Base-by-base conservation (phyloP, 2,113 vertebrate genomes). In the Semicossyphus pulcher region DNA sequence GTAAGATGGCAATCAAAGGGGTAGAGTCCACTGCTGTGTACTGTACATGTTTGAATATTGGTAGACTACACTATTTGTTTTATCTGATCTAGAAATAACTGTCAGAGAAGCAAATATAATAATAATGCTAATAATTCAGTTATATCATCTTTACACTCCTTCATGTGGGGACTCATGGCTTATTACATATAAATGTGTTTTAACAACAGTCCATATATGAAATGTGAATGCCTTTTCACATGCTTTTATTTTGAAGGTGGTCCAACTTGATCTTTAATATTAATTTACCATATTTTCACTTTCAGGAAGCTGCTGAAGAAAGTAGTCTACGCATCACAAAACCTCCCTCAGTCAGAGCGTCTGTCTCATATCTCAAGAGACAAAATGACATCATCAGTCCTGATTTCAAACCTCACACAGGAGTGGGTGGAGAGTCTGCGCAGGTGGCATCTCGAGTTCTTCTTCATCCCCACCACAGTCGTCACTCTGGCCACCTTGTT, bases 391-490 rank as follows among this genome's bases (percentile, higher is more conserved):
- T 20, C 77, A 36, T 20, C 57, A 2, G 1, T 29, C 6, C 3
- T 15, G 0, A 78, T 88, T 12, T 21, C 34, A 1, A 89, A 89
- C 56, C 18, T 87, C 51, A 89, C 92, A 0, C 25, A 78, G 32
- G 28, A 79, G 0, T 94, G 92, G 92, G 18, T 59, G 10, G 54
- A 66, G 6, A 67, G 15, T 16, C 26, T 80, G 56, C 81, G 11
- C 3, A 60, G 10, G 53, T 90, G 34, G 80, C 67, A 80, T 20
- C 83, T 95, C 0, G 53, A 88, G 8, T 78, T 89, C 1, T 90
- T 95, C 48, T 62, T 93, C 67, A 93, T 95, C 56, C 92, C 94
- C 1, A 74, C 89, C 1, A 63, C 53, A 1, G 16, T 93, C 10
- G 42, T 94, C 51, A 91, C 91, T 12, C 20, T 87, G 6, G 58